Evolutionary conservation across 2,797 vertebrate genomes (phyloP).

Genomic region (Periophthalmus magnuspinnatus): DNA sequence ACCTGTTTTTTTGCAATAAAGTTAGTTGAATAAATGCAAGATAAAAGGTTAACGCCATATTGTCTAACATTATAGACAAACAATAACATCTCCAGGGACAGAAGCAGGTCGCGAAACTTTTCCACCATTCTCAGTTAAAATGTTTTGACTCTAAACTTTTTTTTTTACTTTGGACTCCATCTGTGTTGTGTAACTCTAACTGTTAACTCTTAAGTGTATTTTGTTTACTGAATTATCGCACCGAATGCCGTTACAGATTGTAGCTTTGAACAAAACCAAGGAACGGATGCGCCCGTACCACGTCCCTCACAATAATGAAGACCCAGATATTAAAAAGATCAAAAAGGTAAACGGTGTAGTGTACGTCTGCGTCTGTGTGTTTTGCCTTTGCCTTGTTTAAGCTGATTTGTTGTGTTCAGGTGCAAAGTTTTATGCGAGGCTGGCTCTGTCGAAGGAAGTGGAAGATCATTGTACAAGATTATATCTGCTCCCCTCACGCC

Average conservation of each 20-base stretch:
- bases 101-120: too few relatives aligned
- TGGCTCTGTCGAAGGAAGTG: constrained; percentile 95
- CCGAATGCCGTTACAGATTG: constrained; percentile 69
- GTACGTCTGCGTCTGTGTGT: neutral
- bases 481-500: constrained; percentile 93
- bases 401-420: constrained; percentile 68
- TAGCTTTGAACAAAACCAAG: constrained; percentile 98
- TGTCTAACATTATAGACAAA: too few relatives aligned
- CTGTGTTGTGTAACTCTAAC: too few relatives aligned
- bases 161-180: too few relatives aligned
- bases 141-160: too few relatives aligned
- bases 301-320: constrained; percentile 88
- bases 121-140: too few relatives aligned
- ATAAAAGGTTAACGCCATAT: too few relatives aligned
- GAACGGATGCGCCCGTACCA: constrained; percentile 96
- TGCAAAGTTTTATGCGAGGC: constrained; percentile 94
- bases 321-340: constrained; percentile 98
- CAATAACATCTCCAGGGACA: too few relatives aligned
- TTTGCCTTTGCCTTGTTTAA: neutral
- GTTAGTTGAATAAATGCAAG: too few relatives aligned
- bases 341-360: constrained; percentile 90
- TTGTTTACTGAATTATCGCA: neutral
- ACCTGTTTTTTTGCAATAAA: too few relatives aligned
- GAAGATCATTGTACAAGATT: constrained; percentile 97
- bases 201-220: neutral